Percentiles rank a stretch among this genome's conserved stretches.
Conservation (phyloP, 1,140 invertebrate species). For the Microvelia longipes region DNA sequence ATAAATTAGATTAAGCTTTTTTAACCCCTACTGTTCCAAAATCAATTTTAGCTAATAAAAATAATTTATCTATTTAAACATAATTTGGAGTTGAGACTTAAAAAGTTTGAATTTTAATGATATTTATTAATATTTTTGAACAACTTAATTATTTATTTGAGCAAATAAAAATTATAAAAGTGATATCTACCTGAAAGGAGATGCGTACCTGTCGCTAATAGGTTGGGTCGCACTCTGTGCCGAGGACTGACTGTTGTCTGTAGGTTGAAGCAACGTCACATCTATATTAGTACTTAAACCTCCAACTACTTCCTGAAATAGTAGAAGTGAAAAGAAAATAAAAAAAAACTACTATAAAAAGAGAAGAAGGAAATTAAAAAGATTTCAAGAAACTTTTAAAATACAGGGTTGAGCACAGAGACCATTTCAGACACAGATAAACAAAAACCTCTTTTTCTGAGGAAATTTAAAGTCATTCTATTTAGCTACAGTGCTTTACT, state of each 20-base stretch:
- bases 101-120: neutral
- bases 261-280: conserved; percentile 27
- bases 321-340: neutral
- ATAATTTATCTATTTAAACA: neutral
- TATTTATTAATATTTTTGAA: conserved; percentile 4
- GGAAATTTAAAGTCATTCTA: no score
- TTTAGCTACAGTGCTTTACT: no score
- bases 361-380: neutral
- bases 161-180: conserved; percentile 1
- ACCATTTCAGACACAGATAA: no score
- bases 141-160: neutral
- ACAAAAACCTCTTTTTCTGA: no score
- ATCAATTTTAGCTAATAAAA: neutral
- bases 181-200: neutral
- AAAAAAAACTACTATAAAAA: neutral
- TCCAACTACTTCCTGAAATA: conserved; percentile 26
- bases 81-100: neutral
- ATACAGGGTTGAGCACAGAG: conserved; percentile 17
- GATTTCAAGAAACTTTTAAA: neutral
- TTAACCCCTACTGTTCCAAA: no score
- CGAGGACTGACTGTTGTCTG: conserved; percentile 26
- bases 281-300: conserved; percentile 29
- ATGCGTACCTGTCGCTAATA: conserved; percentile 26
- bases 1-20: no score
- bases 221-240: conserved; percentile 18